Evolutionary conservation across 2,113 vertebrate species (phyloP).

Genomic region (Pogona vitticeps): DNA sequence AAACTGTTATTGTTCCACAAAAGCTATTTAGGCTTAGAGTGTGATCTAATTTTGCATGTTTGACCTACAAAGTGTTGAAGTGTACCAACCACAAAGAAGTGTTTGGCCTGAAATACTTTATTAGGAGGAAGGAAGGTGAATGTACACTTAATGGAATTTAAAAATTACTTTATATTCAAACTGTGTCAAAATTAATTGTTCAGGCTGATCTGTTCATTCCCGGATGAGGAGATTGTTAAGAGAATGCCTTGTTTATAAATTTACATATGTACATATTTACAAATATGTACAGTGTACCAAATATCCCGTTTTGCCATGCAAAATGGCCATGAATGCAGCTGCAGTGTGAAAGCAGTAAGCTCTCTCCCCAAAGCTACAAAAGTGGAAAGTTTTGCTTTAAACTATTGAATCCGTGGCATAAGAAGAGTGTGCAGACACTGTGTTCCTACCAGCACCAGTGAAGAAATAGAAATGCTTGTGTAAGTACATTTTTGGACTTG

Average conservation of each 20-base stretch:
- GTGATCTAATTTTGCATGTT: too few species aligned
- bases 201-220: neutral
- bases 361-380: neutral
- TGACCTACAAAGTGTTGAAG: too few species aligned
- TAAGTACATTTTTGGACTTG: slow-evolving; percentile 49
- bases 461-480: slow-evolving; percentile 21
- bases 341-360: neutral
- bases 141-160: too few species aligned
- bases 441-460: neutral
- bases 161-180: too few species aligned
- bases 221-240: neutral
- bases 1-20: neutral
- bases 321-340: neutral
- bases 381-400: neutral
- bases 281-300: neutral
- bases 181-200: too few species aligned
- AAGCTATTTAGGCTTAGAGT: too few species aligned
- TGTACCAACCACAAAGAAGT: too few species aligned
- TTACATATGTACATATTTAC: neutral
- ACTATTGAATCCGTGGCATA: neutral
- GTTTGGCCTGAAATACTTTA: too few species aligned
- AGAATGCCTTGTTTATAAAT: too few species aligned
- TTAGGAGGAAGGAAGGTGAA: too few species aligned
- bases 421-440: neutral
- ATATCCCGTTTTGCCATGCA: neutral